Base-by-base conservation (phyloP, 2,113 vertebrate species). In the Stigmatopora nigra region DNA sequence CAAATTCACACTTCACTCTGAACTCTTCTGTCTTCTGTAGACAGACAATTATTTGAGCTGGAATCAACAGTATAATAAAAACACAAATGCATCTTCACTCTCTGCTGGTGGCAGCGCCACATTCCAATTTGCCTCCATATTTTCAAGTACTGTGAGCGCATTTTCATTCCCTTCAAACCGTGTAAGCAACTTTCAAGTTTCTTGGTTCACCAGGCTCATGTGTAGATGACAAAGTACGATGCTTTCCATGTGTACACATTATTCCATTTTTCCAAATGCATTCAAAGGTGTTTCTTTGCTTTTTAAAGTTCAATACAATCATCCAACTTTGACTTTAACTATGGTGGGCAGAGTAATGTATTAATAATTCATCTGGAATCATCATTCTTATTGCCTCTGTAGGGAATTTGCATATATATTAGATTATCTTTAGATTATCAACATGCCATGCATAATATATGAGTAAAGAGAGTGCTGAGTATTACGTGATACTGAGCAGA, bases 381-480 rank as follows among this genome's bases (percentile, higher is more conserved):
- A 72, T 75, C 65, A 63, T 82, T 73, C 72, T 77, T 71, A 82
- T 76, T 78, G 76, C 36, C 10, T 69, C 69, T 66, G 20, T 59
- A 64, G 63, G 57, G 58, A 78, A 85, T 87, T 79, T 82, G 77
- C 82, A 82, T 84, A 68, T 64, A 82, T 81, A 86, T 82, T 77
- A 68, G 63, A 67, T 80, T 75, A 80, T 71, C 69, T 64, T 83
- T 73, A 68, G 60, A 78, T 78, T 77, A 76, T 66, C 64, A 67
- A 79, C 64, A 57, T 7, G 10, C 17, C 58, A 68, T 73, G 78
- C 41, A 65, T 60, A 64, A 80, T 80, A 75, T 48, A 80, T 72
- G 20, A 70, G 53, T 19, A 72, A 74, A 46, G 73, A 56, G 31
- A 70, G 60, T 61, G 41, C 49, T 56, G 36, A 38, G 55, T 70